phyloP scores from a whole-genome alignment of 2,888 invertebrate species.

The Zygogramma bicolorata region DNA sequence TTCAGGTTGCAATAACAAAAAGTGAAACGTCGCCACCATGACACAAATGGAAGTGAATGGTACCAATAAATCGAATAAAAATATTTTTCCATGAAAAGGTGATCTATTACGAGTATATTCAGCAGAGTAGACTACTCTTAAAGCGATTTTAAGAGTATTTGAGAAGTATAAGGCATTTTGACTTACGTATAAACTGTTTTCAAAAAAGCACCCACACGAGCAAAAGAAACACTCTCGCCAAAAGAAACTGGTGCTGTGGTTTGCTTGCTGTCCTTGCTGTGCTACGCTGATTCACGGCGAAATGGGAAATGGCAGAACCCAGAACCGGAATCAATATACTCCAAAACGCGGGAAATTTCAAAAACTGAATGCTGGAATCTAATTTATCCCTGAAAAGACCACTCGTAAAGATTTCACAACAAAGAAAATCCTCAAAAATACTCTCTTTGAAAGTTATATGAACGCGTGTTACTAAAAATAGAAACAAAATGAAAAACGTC shows the following conservation, averaged over 20 bases:
- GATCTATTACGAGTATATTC: too few species aligned
- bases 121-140: neutral
- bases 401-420: conserved; percentile 50
- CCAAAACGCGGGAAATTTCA: conserved; percentile 58
- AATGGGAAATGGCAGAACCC: conserved; percentile 50
- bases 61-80: neutral
- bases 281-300: conserved; percentile 53
- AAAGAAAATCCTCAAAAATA: conserved; percentile 33
- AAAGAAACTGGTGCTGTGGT: conserved; percentile 55
- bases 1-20: neutral
- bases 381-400: conserved; percentile 24
- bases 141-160: neutral
- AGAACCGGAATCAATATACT: conserved; percentile 61
- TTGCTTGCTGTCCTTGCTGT: too few species aligned
- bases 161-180: neutral
- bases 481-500: conserved; percentile 38
- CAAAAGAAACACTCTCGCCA: conserved; percentile 58
- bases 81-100: too few species aligned
- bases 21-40: conserved; percentile 36
- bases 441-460: conserved; percentile 31
- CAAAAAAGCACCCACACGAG: conserved; percentile 66
- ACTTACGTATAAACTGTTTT: conserved; percentile 67
- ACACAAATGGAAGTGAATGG: conserved; percentile 5
- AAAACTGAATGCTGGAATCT: conserved; percentile 31
- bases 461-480: conserved; percentile 27